Conservation (phyloP, 30 jellyfish, hydroid and myxozoan species). For the Chironex yamaguchii region DNA sequence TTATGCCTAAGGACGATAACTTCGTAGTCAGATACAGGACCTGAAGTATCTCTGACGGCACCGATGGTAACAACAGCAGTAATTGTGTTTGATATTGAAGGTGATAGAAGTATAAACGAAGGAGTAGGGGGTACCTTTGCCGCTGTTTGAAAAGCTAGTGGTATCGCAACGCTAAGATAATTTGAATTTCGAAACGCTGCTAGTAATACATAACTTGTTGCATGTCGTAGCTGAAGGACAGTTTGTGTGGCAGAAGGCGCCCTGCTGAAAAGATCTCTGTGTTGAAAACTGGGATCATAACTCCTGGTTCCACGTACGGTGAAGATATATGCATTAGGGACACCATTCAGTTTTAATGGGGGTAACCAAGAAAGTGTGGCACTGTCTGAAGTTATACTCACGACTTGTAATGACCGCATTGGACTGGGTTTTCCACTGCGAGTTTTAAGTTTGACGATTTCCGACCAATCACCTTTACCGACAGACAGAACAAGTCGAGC, state of each 20-base stretch:
- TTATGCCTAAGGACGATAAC: constrained; percentile 14
- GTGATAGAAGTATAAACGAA: constrained; percentile 2
- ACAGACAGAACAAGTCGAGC: constrained; percentile 23
- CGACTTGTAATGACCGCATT: constrained; percentile 4
- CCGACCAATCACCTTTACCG: constrained; percentile 58
- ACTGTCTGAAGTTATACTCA: neutral
- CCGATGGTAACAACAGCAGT: constrained; percentile 16
- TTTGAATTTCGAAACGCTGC: constrained; percentile 12
- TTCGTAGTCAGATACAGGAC: constrained; percentile 64
- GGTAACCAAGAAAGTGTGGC: constrained; percentile 41
- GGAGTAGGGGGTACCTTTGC: constrained; percentile 66
- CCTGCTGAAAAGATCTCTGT: neutral
- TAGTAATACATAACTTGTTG: constrained; percentile 31
- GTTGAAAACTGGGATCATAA: constrained; percentile 12
- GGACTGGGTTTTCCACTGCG: constrained; percentile 62
- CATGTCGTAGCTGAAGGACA: constrained; percentile 3
- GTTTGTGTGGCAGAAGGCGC: neutral
- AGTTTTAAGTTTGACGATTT: neutral
- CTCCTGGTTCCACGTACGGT: constrained; percentile 31
- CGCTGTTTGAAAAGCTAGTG: constrained; percentile 4
- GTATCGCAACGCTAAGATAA: neutral
- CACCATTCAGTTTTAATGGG: constrained; percentile 41
- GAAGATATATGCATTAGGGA: neutral
- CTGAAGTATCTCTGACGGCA: constrained; percentile 18
- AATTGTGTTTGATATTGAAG: constrained; percentile 1